Percentiles rank a stretch among this genome's conserved stretches.
phyloP scores from a whole-genome alignment of 2,888 invertebrate species.

The Alloscopus bannaensis region DNA sequence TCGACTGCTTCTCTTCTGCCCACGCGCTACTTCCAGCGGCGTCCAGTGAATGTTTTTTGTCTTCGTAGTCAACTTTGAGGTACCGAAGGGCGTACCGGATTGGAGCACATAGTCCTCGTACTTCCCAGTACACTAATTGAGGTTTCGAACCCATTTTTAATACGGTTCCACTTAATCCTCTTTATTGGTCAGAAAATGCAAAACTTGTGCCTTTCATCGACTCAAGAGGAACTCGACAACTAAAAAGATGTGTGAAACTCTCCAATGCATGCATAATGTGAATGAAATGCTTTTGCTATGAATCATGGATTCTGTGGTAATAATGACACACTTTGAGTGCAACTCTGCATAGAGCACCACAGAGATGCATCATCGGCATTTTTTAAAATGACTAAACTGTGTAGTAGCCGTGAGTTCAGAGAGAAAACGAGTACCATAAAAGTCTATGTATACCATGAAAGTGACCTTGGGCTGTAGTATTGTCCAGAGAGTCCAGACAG shows the following conservation, averaged over 20 bases:
- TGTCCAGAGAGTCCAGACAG: too few species aligned
- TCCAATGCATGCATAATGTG: too few species aligned
- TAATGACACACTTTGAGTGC: too few species aligned
- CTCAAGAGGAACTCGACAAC: background rate
- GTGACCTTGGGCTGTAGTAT: too few species aligned
- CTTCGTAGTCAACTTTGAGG: conserved; percentile 43
- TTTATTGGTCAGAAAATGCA: background rate
- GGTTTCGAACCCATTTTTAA: conserved; percentile 44
- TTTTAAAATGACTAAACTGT: too few species aligned
- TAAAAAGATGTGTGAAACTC: conserved; percentile 9
- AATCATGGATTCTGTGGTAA: too few species aligned
- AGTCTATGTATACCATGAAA: too few species aligned
- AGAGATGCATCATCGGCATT: too few species aligned
- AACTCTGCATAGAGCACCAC: too few species aligned
- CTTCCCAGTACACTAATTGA: conserved; percentile 42
- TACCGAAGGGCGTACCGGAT: conserved; percentile 40
- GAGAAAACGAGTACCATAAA: too few species aligned
- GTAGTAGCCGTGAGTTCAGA: too few species aligned
- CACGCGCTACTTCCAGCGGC: conserved; percentile 30
- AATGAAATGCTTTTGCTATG: too few species aligned
- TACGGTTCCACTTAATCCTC: background rate
- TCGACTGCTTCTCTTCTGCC: conserved; percentile 32
- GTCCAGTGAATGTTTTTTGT: conserved; percentile 9
- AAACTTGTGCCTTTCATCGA: background rate
- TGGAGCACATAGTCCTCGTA: conserved; percentile 35